Conservation (phyloP, 2,113 vertebrate species). For the Lophotis ruficrista region DNA sequence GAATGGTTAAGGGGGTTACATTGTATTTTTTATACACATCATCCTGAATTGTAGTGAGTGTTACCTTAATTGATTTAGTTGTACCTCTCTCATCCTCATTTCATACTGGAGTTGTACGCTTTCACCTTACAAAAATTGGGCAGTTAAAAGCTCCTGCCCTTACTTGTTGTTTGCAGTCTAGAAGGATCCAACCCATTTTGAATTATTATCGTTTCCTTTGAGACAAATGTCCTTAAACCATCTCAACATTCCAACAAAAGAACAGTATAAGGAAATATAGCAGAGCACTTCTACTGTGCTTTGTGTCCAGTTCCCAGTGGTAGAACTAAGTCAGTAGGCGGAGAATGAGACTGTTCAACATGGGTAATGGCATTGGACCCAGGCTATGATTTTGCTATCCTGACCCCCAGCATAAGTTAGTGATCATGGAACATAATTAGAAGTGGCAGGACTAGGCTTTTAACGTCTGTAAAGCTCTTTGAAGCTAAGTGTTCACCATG, state of each 20-base stretch:
- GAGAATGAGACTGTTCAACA: neutral
- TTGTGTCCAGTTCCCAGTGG: neutral
- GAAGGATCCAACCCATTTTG: neutral
- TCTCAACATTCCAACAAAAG: neutral
- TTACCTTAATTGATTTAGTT: neutral
- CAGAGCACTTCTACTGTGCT: neutral
- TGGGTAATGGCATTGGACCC: neutral
- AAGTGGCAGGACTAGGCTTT: neutral
- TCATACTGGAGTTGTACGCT: neutral
- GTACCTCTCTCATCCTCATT: neutral
- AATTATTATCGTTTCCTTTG: neutral
- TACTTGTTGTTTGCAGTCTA: neutral
- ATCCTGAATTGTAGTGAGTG: neutral
- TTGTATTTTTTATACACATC: neutral
- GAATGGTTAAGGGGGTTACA: neutral
- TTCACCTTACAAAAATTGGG: neutral
- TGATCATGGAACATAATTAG: neutral
- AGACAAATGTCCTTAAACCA: neutral
- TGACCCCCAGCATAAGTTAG: neutral
- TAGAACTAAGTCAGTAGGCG: neutral
- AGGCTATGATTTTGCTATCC: neutral
- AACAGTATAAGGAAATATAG: neutral
- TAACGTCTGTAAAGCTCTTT: neutral
- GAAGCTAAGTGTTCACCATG: neutral
- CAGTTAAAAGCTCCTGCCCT: neutral